A percentile compares a stretch with the other conserved stretches of the same genome.
Evolutionary conservation across 1,140 invertebrate genomes (phyloP).

Genomic region (Lethrus apterus): DNA sequence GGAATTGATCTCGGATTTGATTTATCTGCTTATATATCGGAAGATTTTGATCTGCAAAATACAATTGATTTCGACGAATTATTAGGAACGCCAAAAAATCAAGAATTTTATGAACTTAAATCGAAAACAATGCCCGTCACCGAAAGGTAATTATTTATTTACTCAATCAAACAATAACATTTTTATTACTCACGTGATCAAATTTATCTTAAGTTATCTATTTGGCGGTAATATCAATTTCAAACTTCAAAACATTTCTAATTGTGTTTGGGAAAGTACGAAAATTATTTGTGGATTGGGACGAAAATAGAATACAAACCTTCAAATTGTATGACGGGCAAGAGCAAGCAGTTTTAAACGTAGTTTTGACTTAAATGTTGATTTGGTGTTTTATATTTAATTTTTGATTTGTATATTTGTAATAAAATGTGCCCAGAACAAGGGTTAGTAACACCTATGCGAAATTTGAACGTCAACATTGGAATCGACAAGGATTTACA

Average conservation of each 20-base stretch:
- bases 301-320: conserved; percentile 13
- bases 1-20: conserved; percentile 67
- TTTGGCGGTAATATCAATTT: too few relatives aligned
- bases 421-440: background rate
- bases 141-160: conserved; percentile 48
- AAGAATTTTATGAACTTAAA: conserved; percentile 61
- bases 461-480: conserved; percentile 46
- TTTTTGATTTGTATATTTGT: too few relatives aligned
- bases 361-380: conserved; percentile 5
- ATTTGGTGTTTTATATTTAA: too few relatives aligned
- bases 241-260: too few relatives aligned
- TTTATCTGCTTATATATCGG: conserved; percentile 51
- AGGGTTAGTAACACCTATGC: conserved; percentile 5
- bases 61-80: conserved; percentile 48
- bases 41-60: conserved; percentile 49
- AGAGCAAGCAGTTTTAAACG: background rate
- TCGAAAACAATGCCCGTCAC: conserved; percentile 55
- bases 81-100: conserved; percentile 51
- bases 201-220: too few relatives aligned
- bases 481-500: conserved; percentile 54
- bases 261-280: too few relatives aligned
- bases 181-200: too few relatives aligned
- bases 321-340: conserved; percentile 4
- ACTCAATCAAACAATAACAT: background rate
- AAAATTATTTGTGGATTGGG: conserved; percentile 17